Conservation (phyloP, 2,888 invertebrate genomes). For the Diadromus collaris region DNA sequence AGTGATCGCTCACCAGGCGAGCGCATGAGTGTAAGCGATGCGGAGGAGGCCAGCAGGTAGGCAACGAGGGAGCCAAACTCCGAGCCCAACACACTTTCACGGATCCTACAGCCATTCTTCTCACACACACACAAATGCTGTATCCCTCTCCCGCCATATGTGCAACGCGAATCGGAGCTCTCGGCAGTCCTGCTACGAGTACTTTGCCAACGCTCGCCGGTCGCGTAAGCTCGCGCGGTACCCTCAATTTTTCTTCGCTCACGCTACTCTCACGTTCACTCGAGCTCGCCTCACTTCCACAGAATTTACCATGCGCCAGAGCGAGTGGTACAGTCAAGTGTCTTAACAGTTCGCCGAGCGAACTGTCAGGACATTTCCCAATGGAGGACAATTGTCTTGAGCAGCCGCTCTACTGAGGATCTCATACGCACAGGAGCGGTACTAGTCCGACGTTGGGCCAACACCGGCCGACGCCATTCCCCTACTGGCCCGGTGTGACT, state of each 20-base stretch:
- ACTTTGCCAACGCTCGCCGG: constrained; percentile 33
- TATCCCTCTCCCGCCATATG: constrained; percentile 15
- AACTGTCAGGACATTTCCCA: no score
- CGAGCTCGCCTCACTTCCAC: constrained; percentile 42
- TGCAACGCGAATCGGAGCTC: constrained; percentile 29
- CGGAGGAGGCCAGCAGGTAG: constrained; percentile 46
- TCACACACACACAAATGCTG: constrained; percentile 17
- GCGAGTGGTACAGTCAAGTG: constrained; percentile 30
- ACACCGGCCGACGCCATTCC: no score
- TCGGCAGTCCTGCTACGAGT: constrained; percentile 28
- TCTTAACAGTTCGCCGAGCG: constrained; percentile 19
- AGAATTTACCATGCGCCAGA: constrained; percentile 26
- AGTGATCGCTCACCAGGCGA: constrained; percentile 77
- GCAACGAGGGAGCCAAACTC: constrained; percentile 45
- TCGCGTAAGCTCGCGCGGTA: constrained; percentile 31
- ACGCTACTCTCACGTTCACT: constrained; percentile 42
- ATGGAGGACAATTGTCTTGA: no score
- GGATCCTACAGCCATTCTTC: constrained; percentile 19
- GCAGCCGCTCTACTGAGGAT: no score
- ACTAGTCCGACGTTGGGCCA: no score
- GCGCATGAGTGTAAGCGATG: constrained; percentile 37
- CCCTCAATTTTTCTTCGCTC: constrained; percentile 43
- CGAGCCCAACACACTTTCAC: constrained; percentile 31
- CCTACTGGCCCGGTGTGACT: no score
- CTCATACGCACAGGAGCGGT: no score